These are phyloP conservation scores for Hexactinellida sp. DNA, from an alignment of 37 sponge, comb jelly and placozoan species.

Conservation along the genomic window DNA sequence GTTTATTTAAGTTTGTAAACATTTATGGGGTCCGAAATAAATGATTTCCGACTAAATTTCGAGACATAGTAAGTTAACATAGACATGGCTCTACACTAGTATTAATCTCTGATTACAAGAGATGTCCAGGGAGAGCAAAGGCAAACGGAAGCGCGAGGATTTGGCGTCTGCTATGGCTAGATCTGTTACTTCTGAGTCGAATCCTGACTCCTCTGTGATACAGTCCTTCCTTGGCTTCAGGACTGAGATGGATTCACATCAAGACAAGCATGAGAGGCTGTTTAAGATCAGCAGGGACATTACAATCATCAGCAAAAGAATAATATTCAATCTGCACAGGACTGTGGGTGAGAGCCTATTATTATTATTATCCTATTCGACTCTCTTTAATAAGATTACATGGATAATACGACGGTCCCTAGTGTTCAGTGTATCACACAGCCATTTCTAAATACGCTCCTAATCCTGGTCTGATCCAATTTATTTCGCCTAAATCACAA, in stretches of 20 bases:
- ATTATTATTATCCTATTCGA: neutral
- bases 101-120: too few relatives aligned
- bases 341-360: neutral
- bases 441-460: too few relatives aligned
- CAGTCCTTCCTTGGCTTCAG: neutral
- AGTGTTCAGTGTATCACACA: conserved; percentile 18
- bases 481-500: conserved; percentile 21
- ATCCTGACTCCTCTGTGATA: neutral
- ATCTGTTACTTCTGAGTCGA: neutral
- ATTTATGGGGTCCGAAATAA: too few relatives aligned
- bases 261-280: conserved; percentile 64
- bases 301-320: conserved; percentile 71
- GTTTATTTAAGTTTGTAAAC: too few relatives aligned
- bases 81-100: too few relatives aligned
- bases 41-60: too few relatives aligned
- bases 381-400: too few relatives aligned
- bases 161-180: neutral
- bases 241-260: conserved; percentile 40
- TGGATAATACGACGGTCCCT: conserved; percentile 3
- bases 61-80: too few relatives aligned
- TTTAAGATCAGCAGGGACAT: conserved; percentile 75
- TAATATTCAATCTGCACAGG: conserved; percentile 69
- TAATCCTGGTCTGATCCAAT: too few relatives aligned
- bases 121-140: neutral
- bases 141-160: neutral